These are phyloP conservation scores for Schizopygopsis pylzovi DNA, from an alignment of 2,797 vertebrate genomes.

Conservation along the genomic window DNA sequence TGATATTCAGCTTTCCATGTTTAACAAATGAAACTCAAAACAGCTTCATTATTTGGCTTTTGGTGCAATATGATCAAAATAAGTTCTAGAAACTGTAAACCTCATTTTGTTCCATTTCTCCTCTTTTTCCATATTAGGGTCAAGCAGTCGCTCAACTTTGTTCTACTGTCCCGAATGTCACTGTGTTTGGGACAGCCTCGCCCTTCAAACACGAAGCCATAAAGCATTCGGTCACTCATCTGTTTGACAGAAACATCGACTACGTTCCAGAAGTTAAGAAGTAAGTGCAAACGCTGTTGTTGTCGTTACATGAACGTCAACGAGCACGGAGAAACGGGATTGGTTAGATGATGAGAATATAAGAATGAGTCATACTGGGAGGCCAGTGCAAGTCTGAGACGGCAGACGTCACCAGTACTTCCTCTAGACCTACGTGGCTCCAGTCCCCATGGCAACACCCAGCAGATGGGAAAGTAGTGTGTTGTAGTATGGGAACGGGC, in stretches of 20 bases:
- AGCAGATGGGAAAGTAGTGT: slow-evolving; percentile 67
- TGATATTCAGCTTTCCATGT: background rate
- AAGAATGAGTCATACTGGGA: slow-evolving; percentile 59
- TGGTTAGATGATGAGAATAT: slow-evolving; percentile 53
- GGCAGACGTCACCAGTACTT: slow-evolving; percentile 74
- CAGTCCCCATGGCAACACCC: slow-evolving; percentile 79
- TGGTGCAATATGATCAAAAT: background rate
- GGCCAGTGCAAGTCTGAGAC: slow-evolving; percentile 62
- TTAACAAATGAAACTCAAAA: background rate
- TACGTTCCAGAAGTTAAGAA: slow-evolving; percentile 97
- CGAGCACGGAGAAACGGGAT: background rate
- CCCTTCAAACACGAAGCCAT: slow-evolving; percentile 96
- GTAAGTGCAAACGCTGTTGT: slow-evolving; percentile 68
- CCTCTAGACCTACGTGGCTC: slow-evolving; percentile 72
- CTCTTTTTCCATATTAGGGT: slow-evolving; percentile 77
- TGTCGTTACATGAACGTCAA: background rate
- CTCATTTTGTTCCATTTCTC: background rate
- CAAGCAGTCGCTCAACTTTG: slow-evolving; percentile 98
- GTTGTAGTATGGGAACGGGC: slow-evolving; percentile 65
- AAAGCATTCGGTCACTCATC: slow-evolving; percentile 92
- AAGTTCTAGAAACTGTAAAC: too few relatives aligned
- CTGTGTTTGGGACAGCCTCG: slow-evolving; percentile 94
- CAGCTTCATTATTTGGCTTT: background rate
- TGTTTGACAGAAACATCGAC: slow-evolving; percentile 95
- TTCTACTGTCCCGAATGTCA: slow-evolving; percentile 90